Base-by-base conservation (phyloP, 2,113 vertebrate species). In the Dissostichus mawsoni region DNA sequence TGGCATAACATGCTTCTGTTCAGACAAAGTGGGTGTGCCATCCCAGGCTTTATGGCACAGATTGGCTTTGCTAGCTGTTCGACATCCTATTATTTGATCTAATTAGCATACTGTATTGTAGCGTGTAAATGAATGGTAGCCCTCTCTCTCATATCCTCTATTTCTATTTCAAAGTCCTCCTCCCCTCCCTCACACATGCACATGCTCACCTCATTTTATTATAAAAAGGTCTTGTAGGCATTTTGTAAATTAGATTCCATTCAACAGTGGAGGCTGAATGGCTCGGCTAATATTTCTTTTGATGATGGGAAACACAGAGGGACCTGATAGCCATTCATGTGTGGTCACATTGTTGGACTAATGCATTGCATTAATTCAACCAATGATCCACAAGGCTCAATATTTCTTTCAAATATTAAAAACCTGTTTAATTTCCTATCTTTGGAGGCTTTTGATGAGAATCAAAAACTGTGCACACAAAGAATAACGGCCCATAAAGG, bases 271-370 rank as follows among this genome's bases (percentile, higher is more conserved):
- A 79, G 48, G 84, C 81, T 90, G 86, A 92, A 93, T 87, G 84
- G 88, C 75, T 90, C 50, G 85, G 87, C 62, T 89, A 95, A 94
- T 95, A 95, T 93, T 94, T 95, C 92, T 93, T 93, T 85, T 91
- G 93, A 93, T 92, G 78, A 89, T 92, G 88, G 90, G 82, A 95
- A 93, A 94, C 87, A 94, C 86, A 84, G 90, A 90, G 87, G 80
- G 94, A 94, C 88, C 92, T 89, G 90, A 92, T 93, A 92, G 92
- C 72, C 84, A 93, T 95, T 92, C 89, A 86, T 94, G 88, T 83
- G 89, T 89, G 63, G 45, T 74, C 74, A 75, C 72, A 82, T 71
- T 87, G 79, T 83, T 68, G 53, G 36, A 77, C 45, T 82, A 78
- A 78, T 53, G 58, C 69, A 85, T 72, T 82, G 25, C 65, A 89